Base-by-base conservation (phyloP, 2,113 vertebrate species). In the Percopsis transmontana region DNA sequence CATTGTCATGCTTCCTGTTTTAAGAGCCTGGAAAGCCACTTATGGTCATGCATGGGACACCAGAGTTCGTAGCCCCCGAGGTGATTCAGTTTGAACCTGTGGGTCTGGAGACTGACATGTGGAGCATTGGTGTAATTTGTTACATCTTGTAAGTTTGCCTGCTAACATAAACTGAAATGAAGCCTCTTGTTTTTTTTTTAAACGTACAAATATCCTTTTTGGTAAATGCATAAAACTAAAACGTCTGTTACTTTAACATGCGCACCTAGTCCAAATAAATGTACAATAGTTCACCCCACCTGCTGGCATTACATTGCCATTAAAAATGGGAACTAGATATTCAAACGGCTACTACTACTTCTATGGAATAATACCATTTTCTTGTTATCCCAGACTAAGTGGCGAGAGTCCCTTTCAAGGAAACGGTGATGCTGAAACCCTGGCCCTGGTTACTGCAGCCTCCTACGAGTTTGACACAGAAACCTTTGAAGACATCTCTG, bases 31-130 rank as follows among this genome's bases (percentile, higher is more conserved):
- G 38, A n/a, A 88, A 77, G 27, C 86, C 88, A 0, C 66, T 95
- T 62, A 89, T 83, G 89, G 94, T 95, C 80, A 62, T 95, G 83
- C 93, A 95, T 0, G 94, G 95, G 13, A 96, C 95, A 0, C 93
- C 95, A 0, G 95, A 96, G 77, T 96, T 96, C 80, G 94, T 95
- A 80, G 95, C 95, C 62, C 95, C 95, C 0, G 95, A 96, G 81
- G 94, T 96, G 51, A 91, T 96, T 0, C 74, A 71, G 80, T 96
- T 87, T 19, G 94, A 96, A 82, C 87, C 94, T 0, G 91, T 96
- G 60, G 78, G 82, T 24, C 77, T 93, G 78, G 82, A 85, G 48
- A 95, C 93, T 0, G 95, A 96, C 87, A 92, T 94, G 92, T 96
- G 95, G 95, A 95, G 94, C 0, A 90, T 96, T 1, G 95, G 94